Percentiles rank a stretch among this genome's conserved stretches.
phyloP scores from a whole-genome alignment of 2,888 invertebrate species.

The Galeopsomyia nigrocyanea region DNA sequence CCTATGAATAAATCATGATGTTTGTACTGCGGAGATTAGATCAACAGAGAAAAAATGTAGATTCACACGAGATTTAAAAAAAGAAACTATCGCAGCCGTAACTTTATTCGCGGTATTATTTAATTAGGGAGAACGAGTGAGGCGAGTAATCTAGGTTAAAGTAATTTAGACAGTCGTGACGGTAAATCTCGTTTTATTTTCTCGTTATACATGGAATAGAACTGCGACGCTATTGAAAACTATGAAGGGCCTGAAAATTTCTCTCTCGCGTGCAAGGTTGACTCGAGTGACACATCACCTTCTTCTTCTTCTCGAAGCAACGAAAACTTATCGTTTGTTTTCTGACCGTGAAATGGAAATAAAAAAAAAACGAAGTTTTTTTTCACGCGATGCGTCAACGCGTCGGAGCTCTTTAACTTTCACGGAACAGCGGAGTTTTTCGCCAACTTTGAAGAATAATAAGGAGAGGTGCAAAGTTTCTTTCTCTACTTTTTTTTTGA shows the following conservation, averaged over 20 bases:
- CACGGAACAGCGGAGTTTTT: conserved; percentile 14
- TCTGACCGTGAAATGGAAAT: conserved; percentile 10
- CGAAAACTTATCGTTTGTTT: no score
- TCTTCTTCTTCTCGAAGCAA: neutral
- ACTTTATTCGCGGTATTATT: neutral
- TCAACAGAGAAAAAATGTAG: no score
- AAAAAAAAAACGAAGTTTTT: neutral
- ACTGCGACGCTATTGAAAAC: conserved; percentile 22
- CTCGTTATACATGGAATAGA: neutral
- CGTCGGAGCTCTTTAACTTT: conserved; percentile 19
- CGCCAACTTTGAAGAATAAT: conserved; percentile 32
- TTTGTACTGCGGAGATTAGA: conserved; percentile 31
- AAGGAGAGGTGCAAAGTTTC: conserved; percentile 5
- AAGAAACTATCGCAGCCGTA: no score
- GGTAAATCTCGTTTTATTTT: conserved; percentile 25
- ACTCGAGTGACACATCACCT: neutral
- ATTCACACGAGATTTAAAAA: no score
- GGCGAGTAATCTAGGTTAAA: neutral
- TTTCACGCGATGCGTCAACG: neutral
- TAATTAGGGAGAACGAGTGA: neutral
- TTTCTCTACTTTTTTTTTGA: conserved; percentile 1
- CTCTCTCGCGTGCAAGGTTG: neutral
- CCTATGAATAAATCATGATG: no score
- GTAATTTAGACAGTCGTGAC: conserved; percentile 4
- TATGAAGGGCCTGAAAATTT: neutral